Evolutionary conservation across 2,888 invertebrate species (phyloP), one percentile per base, ranked within the genome.

Genomic region (Lamproptera curius): DNA sequence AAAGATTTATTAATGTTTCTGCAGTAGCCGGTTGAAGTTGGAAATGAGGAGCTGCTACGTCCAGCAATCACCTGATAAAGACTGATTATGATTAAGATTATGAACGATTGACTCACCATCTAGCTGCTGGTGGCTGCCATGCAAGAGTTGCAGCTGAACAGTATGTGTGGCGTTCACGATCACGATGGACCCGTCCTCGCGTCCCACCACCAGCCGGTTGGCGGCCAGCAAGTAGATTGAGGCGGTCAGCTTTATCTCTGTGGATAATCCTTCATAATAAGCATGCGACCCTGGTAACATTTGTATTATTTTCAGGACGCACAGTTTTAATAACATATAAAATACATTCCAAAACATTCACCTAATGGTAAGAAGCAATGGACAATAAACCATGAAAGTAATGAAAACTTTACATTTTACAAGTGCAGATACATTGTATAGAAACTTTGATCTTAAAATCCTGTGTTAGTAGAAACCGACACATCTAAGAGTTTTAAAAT

Each of bases 161-260:
- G 98, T 97, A 69, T 97, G 97, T 0, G 97, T 97, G 0, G 98
- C 99, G 16, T 98, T 96, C 41, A 97, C 94, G 52, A 99, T 97
- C 15, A 99, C 94, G 53, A 99, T 98, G 45, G 95, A 93, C 1
- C 99, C 99, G 71, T 99, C 97, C 69, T 97, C 96, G 8, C 98
- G 90, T 0, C 99, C 99, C 53, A 98, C 95, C 9, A 98, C 97
- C 48, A 99, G 83, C 5, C 97, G 92, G 62, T 98, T 97, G 66
- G 98, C 97, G 42, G 95, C 93, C 0, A 98, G 94, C 42, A 99
- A 89, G 79, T 97, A 99, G 62, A 99, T 97, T 50, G 97, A 97
- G 0, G 98, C 94, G 0, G 98, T 97, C 42, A 98, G 85, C 64
- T 95, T 94, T 13, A 95, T 92, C 57, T 82, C 83, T 83, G 67